Conservation (phyloP, 2,113 vertebrate species). For the Etheostoma cragini region DNA sequence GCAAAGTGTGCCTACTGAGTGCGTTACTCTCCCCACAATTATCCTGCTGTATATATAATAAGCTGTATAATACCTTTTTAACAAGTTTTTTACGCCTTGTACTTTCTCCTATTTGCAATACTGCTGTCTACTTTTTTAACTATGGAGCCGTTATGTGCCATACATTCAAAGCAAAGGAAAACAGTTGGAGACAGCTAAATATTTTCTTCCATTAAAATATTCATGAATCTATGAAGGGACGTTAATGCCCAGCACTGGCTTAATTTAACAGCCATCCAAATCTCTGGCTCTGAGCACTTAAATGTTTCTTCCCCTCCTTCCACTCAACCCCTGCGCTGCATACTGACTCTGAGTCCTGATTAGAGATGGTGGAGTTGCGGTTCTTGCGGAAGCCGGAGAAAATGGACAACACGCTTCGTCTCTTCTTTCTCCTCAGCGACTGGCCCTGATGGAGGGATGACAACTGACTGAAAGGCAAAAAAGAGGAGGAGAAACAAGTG, state of each 20-base stretch:
- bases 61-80: not conserved
- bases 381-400: constrained; percentile 86
- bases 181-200: constrained; percentile 42
- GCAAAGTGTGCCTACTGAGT: not conserved
- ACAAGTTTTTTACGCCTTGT: not conserved
- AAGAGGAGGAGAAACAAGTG: not conserved
- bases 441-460: constrained; percentile 84
- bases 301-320: constrained; percentile 19
- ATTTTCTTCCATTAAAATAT: constrained; percentile 64
- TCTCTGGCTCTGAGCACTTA: constrained; percentile 49
- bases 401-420: constrained; percentile 83
- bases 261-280: constrained; percentile 41
- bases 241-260: constrained; percentile 46
- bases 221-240: constrained; percentile 53
- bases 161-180: constrained; percentile 38
- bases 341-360: constrained; percentile 78
- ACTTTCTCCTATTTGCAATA: not conserved
- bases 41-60: not conserved
- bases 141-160: not conserved
- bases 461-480: constrained; percentile 77
- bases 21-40: not conserved
- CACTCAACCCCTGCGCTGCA: constrained; percentile 12
- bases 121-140: constrained; percentile 14
- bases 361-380: constrained; percentile 82
- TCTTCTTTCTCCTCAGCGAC: constrained; percentile 83